phyloP scores from a whole-genome alignment of 1,140 invertebrate species.

The Meteorus sp. region DNA sequence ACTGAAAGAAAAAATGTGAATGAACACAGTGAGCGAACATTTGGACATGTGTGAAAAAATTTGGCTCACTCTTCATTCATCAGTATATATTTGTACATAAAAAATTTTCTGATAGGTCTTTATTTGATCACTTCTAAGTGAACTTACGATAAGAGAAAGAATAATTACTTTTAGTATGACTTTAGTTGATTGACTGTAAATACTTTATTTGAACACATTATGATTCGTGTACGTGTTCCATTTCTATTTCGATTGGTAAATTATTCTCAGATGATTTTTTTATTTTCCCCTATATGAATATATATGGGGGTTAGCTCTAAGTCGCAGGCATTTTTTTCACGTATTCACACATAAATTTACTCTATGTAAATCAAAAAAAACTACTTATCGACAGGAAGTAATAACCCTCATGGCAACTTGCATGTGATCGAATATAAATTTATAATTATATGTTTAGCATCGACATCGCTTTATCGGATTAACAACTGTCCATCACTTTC shows the following conservation, averaged over 20 bases:
- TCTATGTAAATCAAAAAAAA: too few species aligned
- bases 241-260: conserved; percentile 9
- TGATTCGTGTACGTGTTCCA: too few species aligned
- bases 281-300: background rate
- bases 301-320: too few species aligned
- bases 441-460: too few species aligned
- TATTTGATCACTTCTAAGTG: conserved; percentile 22
- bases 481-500: too few species aligned
- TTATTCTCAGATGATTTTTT: background rate
- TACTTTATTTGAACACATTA: conserved; percentile 11
- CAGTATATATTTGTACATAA: conserved; percentile 22
- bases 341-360: too few species aligned
- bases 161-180: background rate
- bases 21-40: background rate
- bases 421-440: too few species aligned
- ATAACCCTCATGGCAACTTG: too few species aligned
- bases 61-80: conserved; percentile 23
- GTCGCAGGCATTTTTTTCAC: background rate
- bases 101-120: conserved; percentile 25
- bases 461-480: too few species aligned
- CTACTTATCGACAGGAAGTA: too few species aligned
- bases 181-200: conserved; percentile 11
- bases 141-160: conserved; percentile 3
- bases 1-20: background rate
- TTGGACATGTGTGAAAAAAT: background rate